phyloP scores from a whole-genome alignment of 2,113 vertebrate genomes.

The Brachypteracias leptosomus region DNA sequence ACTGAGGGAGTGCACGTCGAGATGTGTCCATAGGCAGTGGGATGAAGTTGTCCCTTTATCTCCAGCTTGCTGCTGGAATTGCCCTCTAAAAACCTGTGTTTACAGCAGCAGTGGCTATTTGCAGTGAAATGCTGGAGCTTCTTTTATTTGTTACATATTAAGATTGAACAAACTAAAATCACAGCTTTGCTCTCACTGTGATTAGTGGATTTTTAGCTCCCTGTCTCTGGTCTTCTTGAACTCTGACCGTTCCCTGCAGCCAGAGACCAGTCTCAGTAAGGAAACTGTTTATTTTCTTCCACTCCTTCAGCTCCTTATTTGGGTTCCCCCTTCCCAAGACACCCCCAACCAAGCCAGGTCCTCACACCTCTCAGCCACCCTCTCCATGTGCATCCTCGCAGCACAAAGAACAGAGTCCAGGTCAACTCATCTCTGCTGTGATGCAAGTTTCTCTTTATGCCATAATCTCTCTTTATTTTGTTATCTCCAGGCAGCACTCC shows the following conservation, averaged over 20 bases:
- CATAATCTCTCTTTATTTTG: not conserved
- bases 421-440: not conserved
- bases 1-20: not conserved
- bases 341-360: not conserved
- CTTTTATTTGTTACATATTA: not conserved
- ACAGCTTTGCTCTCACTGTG: not conserved
- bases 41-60: not conserved
- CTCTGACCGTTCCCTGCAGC: not conserved
- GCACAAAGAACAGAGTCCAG: not conserved
- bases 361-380: fast-evolving
- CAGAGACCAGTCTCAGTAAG: not conserved
- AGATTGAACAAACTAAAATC: not conserved
- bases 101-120: not conserved
- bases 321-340: too few relatives aligned
- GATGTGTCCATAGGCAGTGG: not conserved
- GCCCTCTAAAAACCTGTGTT: not conserved
- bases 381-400: not conserved
- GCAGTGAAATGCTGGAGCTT: not conserved
- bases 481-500: not conserved
- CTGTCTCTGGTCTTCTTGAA: not conserved
- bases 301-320: not conserved
- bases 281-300: not conserved
- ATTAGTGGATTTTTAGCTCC: not conserved
- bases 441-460: not conserved
- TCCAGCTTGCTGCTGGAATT: conserved; percentile 15